Conservation (phyloP, 2,113 vertebrate species). For the Psephotus haematonotus region DNA sequence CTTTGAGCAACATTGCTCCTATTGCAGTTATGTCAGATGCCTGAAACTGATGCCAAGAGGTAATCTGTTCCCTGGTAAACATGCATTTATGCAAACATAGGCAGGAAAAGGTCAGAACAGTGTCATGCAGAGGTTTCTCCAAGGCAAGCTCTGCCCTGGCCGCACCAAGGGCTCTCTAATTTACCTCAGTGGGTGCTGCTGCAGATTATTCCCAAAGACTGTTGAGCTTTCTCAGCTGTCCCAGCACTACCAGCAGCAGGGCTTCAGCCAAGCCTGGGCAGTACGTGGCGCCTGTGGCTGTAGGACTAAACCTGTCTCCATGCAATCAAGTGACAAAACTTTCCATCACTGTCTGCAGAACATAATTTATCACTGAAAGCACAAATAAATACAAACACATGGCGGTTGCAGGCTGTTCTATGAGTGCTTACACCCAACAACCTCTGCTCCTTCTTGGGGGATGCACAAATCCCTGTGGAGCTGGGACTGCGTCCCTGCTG, state of each 20-base stretch:
- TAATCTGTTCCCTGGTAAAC: neutral
- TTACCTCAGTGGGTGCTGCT: neutral
- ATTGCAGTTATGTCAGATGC: neutral
- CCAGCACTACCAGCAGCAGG: neutral
- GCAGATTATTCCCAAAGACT: neutral
- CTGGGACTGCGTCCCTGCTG: neutral
- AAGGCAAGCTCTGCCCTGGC: neutral
- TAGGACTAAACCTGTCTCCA: too few species aligned
- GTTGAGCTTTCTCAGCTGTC: neutral
- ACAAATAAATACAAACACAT: neutral
- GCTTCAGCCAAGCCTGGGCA: neutral
- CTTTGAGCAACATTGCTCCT: neutral
- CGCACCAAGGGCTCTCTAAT: neutral
- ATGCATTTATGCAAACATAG: rapidly evolving
- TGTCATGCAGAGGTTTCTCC: neutral
- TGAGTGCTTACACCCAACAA: rapidly evolving
- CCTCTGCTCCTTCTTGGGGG: neutral
- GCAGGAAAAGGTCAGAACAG: neutral
- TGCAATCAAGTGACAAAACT: neutral
- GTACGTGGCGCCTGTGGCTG: neutral
- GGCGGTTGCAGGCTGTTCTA: neutral
- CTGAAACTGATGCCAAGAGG: neutral
- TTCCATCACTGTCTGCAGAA: neutral
- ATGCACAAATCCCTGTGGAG: neutral
- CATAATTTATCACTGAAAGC: neutral